Conservation (phyloP, 1,140 invertebrate genomes). For the Geopemphigus sp. region DNA sequence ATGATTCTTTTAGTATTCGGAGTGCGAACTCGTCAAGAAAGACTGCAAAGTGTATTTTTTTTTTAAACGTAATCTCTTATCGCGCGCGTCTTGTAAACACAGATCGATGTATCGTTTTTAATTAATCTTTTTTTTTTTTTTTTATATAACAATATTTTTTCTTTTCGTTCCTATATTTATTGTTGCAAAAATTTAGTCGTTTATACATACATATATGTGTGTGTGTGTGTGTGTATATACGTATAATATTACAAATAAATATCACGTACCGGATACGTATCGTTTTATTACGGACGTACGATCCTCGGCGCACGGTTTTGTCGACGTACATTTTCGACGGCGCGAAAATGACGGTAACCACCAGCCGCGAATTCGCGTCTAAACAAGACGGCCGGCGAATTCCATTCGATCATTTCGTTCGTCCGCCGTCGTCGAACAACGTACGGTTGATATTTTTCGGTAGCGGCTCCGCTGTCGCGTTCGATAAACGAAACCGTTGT, state of each 20-base stretch:
- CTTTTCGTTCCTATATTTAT: conserved; percentile 35
- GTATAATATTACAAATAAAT: conserved; percentile 29
- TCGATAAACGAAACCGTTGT: too few species aligned
- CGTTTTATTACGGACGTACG: conserved; percentile 9
- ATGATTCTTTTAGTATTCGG: conserved; percentile 11
- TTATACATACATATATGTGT: conserved; percentile 15
- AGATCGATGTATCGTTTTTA: conserved; percentile 4
- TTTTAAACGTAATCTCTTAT: conserved; percentile 25
- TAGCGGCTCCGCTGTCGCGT: too few species aligned
- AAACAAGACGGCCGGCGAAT: too few species aligned
- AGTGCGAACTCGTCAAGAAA: conserved; percentile 40
- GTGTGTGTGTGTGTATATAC: too few species aligned
- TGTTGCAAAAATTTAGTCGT: conserved; percentile 9
- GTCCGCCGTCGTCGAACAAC: too few species aligned
- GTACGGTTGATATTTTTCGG: too few species aligned
- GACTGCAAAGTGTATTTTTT: conserved; percentile 24
- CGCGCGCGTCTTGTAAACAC: background rate
- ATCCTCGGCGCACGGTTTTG: too few species aligned
- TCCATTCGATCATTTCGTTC: too few species aligned
- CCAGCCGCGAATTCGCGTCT: too few species aligned
- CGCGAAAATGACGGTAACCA: too few species aligned
- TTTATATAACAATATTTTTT: conserved; percentile 27
- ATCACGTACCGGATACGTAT: background rate
- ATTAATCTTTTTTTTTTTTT: conserved; percentile 25
- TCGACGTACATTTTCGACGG: too few species aligned